Percentiles rank a stretch among this genome's conserved stretches.
Evolutionary conservation across 2,888 invertebrate genomes (phyloP).

Genomic region (Agrotis puta): DNA sequence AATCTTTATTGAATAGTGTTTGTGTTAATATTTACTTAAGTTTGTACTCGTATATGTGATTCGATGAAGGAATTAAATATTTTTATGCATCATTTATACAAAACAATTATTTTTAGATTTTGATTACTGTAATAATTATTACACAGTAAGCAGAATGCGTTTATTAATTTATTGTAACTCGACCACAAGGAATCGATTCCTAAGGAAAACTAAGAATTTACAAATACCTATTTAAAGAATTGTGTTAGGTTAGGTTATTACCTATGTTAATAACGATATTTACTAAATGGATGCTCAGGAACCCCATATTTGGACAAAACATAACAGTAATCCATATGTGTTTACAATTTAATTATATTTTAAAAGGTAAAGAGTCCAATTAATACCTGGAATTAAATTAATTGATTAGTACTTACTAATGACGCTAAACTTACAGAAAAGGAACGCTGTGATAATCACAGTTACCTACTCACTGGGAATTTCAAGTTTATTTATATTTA

Average conservation of each 20-base stretch:
- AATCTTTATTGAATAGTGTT: neutral
- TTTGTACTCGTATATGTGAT: neutral
- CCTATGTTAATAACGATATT: neutral
- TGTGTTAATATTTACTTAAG: neutral
- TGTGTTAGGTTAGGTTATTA: neutral
- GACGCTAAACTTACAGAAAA: neutral
- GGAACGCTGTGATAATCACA: too few relatives aligned
- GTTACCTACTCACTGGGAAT: neutral
- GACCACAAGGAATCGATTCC: conserved; percentile 19
- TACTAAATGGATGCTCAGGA: neutral
- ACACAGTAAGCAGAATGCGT: neutral
- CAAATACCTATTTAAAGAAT: conserved; percentile 9
- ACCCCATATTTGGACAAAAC: neutral
- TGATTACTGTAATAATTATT: too few relatives aligned
- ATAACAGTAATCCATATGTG: too few relatives aligned
- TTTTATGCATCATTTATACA: neutral
- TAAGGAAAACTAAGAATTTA: conserved; percentile 16
- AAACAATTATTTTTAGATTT: neutral
- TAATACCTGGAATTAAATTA: neutral
- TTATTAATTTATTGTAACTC: neutral
- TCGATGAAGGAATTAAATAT: neutral
- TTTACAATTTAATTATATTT: too few relatives aligned
- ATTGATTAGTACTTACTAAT: neutral
- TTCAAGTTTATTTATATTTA: neutral
- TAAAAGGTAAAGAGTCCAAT: neutral